Base-by-base conservation (phyloP, 2,888 invertebrate species). In the Holacanthella duospinosa region DNA sequence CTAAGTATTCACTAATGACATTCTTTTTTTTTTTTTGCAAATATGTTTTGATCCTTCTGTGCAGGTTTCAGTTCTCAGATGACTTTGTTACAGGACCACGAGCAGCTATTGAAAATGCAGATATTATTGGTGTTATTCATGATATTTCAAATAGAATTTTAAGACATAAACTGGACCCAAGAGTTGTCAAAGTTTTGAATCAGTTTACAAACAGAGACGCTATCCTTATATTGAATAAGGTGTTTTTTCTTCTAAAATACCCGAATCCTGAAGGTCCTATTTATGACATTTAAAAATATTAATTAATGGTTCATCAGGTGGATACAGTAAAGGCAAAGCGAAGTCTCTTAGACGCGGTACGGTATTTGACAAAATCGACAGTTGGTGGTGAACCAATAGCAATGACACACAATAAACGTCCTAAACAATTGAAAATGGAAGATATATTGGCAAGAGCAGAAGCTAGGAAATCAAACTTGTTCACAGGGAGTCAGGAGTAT, bases 191-290 rank as follows among this genome's bases (percentile, higher is more conserved):
- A 29, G 80, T 90, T 64, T 78, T 95, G 2, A 80, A 86, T 68
- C 76, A 82, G 9, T 80, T 85, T 74, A 79, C 81, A n/a, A 73
- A 77, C 12, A 79, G 79, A 60, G 73, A 77, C n/a, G 76, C 80
- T 1, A 84, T 95, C 74, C 80, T 97, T 24, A 83, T 96, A 63
- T 78, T 97, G 24, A 99, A 97, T 77, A 97, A 97, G 83, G 87
- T 89, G 75, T 77, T 79, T 75, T 57, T 25, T 16, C 3, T 25
- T 59, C 6, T 44, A 26, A 6, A 12, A 16, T 44, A 53, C 9
- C 19, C 19, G 6, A n/a, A 9, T 9, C 24, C n/a, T 12, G 12
- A 43, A 43, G n/a, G 43, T 12, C 21, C 16, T n/a, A 19, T 61
- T 28, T 21, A 55, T 53, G n/a, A 9, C n/a, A 61, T 43, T 9